Base-by-base conservation (phyloP, 2,888 invertebrate genomes). In the Apocheima hispidaria region DNA sequence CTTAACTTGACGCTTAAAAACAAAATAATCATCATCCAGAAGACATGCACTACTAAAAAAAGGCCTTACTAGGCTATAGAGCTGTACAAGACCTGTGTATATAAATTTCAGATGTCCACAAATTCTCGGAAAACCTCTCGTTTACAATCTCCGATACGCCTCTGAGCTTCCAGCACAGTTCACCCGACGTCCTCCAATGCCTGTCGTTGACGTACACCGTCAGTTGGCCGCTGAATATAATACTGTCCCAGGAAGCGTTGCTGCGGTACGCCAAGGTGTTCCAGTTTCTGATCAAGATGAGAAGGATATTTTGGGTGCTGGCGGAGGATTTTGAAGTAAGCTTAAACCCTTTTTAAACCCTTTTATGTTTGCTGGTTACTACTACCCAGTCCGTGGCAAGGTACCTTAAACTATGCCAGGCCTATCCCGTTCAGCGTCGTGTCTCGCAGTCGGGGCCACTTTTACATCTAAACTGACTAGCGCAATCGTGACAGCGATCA, bases 161-260 rank as follows among this genome's bases (percentile, higher is more conserved):
- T 0, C 88, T 94, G 14, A 92, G 93, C 60, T 94, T 96, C 73
- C 94, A 95, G 77, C 93, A 95, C 68, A 92, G 93, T 30, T 94
- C 95, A 2, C 95, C 96, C 0, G 94, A 95, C 69, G 95, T 95
- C 0, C 79, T 97, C 7, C 94, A 95, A 38, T 95, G 95, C 69
- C 84, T 97, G 1, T 95, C 94, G 0, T 86, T 97, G 3, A 94
- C 95, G 2, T 97, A 96, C 81, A 91, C 94, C 10, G 94, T 96
- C 9, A 84, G 93, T 2, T 97, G 97, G 97, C 97, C 97, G 0
- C 81, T 97, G 0, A 97, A 96, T 83, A 95, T 97, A 38, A 93
- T 97, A 53, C 82, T 97, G 53, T 96, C 96, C 6, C 94, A 94
- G 0, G 95, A 96, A 69, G 94, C 96, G 0, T 83, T 97, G 65